phyloP scores from a whole-genome alignment of 2,888 invertebrate species.

The Trichogramma dendrolimi region DNA sequence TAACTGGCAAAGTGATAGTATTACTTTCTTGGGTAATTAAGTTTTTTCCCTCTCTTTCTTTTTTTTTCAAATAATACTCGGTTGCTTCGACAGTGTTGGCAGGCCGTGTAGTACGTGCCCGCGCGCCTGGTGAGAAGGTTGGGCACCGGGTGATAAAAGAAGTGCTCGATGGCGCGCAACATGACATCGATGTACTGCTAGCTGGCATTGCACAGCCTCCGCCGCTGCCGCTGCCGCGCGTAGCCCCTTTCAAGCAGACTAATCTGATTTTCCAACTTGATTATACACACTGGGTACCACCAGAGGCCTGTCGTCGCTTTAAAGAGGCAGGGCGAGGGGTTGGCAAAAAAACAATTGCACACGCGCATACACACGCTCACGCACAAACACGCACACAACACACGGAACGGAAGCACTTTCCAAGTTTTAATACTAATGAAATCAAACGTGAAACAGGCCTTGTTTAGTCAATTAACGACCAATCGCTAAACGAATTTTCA shows the following conservation, averaged over 20 bases:
- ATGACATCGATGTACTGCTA: constrained; percentile 8
- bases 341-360: constrained; percentile 10
- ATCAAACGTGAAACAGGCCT: constrained; percentile 21
- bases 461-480: constrained; percentile 26
- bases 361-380: background rate
- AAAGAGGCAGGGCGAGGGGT: constrained; percentile 18
- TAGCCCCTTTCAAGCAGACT: constrained; percentile 22
- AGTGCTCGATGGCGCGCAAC: constrained; percentile 8
- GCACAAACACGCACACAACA: no score
- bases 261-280: constrained; percentile 29
- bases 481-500: constrained; percentile 25
- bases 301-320: constrained; percentile 7
- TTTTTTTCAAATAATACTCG: constrained; percentile 8
- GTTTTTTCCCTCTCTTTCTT: constrained; percentile 17
- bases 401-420: constrained; percentile 17
- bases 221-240: background rate
- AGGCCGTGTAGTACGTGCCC: background rate
- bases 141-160: constrained; percentile 8
- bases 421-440: constrained; percentile 29
- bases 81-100: background rate
- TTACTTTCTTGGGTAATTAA: no score
- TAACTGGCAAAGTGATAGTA: no score
- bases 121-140: background rate
- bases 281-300: constrained; percentile 3
- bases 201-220: background rate